A percentile compares a stretch with the other conserved stretches of the same genome.
Evolutionary conservation across 2,113 vertebrate species (phyloP).

Genomic region (Cathartes aura): DNA sequence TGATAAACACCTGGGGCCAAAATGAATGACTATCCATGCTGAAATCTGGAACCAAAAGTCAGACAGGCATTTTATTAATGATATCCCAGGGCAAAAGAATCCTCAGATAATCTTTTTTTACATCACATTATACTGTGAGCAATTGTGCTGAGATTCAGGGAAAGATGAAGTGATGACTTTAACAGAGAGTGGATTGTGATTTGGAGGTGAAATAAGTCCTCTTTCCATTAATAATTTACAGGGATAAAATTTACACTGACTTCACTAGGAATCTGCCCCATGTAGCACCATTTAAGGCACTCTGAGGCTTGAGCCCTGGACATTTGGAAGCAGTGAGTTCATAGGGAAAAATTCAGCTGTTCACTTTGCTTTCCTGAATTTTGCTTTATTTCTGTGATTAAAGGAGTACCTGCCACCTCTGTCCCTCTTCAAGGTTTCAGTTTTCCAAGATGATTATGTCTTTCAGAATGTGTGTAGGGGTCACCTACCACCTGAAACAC

Average conservation of each 20-base stretch:
- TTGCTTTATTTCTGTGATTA: background rate
- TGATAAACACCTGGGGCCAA: background rate
- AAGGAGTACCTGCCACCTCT: background rate
- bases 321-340: background rate
- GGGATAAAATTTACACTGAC: background rate
- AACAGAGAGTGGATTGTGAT: background rate
- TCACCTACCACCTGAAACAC: background rate
- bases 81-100: background rate
- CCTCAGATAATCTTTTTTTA: background rate
- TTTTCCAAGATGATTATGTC: background rate
- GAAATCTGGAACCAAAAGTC: background rate
- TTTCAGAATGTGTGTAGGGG: background rate
- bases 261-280: background rate
- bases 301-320: background rate
- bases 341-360: background rate
- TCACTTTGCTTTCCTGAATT: background rate
- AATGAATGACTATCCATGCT: background rate
- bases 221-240: background rate
- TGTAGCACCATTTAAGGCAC: background rate
- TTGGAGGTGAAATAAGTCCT: background rate
- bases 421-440: background rate
- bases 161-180: background rate
- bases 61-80: background rate
- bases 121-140: background rate
- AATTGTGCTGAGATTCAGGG: background rate